Evolutionary conservation across 2,888 invertebrate genomes (phyloP), one percentile per base, ranked within the genome.

Genomic region (Mystacides longicornis): DNA sequence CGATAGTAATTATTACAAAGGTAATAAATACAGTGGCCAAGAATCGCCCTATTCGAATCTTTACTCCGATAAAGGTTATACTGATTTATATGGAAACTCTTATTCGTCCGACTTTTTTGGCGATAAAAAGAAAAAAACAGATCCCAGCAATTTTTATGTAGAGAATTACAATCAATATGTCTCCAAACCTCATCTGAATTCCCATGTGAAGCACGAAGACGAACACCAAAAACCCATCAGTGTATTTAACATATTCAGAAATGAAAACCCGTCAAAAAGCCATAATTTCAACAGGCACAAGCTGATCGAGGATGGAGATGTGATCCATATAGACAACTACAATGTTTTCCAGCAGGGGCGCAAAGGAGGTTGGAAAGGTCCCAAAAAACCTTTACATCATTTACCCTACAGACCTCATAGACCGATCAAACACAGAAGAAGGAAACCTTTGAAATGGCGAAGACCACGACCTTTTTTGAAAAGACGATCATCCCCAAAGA

Each of bases 271-370:
- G 2, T 47, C 49, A 18, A 33, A 52, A 9, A 33, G 42, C 2
- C 56, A 49, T 9, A 42, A 27, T 14, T 22, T 43, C 9, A 51
- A 47, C 18, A 16, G 23, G n/a, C 50, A 53, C 18, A 18, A 45
- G 1, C 20, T 23, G 23, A 46, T 22, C 2, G 27, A 52, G 11
- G 50, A 54, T 31, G 56, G 51, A 4, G 57, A 51, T 21, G 43
- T 49, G n/a, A 57, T 57, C 11, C 51, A 59, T 33, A 57, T 61
- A 2, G 59, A 56, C 31, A 52, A 49, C 49, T 23, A 52, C 2
- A 57, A 61, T 19, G 52, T 59, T 3, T 61, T 27, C 31, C 49
- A 54, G 9, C 60, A 60, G n/a, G 58, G 58, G 2, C 53, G 53
- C 9, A 42, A 55, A 9, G 19, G 45, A 42, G 52, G 55, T 16